phyloP scores from a whole-genome alignment of 2,113 vertebrate species.

The Nyctereutes procyonoides region DNA sequence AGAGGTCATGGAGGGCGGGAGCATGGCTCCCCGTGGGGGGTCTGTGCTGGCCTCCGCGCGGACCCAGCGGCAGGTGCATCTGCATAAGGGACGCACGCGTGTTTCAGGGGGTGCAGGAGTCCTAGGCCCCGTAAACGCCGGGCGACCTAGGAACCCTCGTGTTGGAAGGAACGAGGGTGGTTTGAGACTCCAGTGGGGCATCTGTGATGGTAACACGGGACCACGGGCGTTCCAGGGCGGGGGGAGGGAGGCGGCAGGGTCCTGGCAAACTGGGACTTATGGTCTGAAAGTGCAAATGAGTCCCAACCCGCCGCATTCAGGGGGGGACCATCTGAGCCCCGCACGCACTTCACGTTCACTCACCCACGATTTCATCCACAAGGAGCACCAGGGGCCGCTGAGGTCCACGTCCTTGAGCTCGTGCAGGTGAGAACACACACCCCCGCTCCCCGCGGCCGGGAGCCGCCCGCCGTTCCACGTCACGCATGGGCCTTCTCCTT shows the following conservation, averaged over 20 bases:
- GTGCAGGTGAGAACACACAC: rapidly evolving
- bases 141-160: rapidly evolving
- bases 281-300: neutral
- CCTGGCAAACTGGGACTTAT: neutral
- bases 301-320: rapidly evolving
- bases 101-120: rapidly evolving
- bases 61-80: neutral
- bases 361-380: rapidly evolving
- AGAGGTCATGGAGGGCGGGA: neutral
- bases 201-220: rapidly evolving
- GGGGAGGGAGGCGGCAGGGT: no score
- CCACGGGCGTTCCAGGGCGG: no score
- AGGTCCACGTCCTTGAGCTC: rapidly evolving
- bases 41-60: rapidly evolving
- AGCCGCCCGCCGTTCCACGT: neutral
- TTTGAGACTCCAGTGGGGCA: rapidly evolving
- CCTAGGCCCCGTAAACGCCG: rapidly evolving
- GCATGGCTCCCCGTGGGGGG: no score
- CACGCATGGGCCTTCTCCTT: neutral
- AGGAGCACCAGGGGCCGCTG: rapidly evolving
- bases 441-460: neutral
- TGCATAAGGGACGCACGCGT: rapidly evolving
- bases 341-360: rapidly evolving
- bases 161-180: neutral
- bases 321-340: rapidly evolving